Conservation (phyloP, 2,888 invertebrate species). For the Mycalesis mineus region DNA sequence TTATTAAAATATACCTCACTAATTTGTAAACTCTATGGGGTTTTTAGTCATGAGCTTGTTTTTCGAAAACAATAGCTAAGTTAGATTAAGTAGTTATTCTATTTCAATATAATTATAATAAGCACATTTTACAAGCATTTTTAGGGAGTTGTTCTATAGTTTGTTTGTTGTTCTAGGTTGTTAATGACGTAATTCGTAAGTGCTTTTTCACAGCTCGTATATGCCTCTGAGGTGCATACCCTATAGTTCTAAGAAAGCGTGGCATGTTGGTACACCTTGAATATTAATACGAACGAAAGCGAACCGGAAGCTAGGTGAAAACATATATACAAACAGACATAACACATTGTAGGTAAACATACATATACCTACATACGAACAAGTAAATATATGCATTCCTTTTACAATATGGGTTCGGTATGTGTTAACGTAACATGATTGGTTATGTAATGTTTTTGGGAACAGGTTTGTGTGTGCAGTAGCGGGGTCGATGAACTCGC, state of each 20-base stretch:
- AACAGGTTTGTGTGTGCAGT: not conserved
- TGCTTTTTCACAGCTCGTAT: too few species aligned
- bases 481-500: not conserved
- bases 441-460: conserved; percentile 1
- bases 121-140: too few species aligned
- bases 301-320: conserved; percentile 47
- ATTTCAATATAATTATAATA: too few species aligned
- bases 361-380: not conserved
- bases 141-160: too few species aligned
- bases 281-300: conserved; percentile 61
- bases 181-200: too few species aligned
- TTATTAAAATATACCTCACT: too few species aligned
- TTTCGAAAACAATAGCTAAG: too few species aligned
- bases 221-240: conserved; percentile 7
- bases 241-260: conserved; percentile 36
- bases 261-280: conserved; percentile 32
- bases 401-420: conserved; percentile 1
- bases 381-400: conserved; percentile 6
- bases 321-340: conserved; percentile 31
- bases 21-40: too few species aligned
- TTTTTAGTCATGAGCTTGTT: too few species aligned
- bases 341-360: conserved; percentile 2
- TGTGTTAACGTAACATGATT: too few species aligned
- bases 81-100: too few species aligned
- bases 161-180: too few species aligned